Evolutionary conservation across 1,140 invertebrate genomes (phyloP).

Genomic region (Palaemon carinicauda): DNA sequence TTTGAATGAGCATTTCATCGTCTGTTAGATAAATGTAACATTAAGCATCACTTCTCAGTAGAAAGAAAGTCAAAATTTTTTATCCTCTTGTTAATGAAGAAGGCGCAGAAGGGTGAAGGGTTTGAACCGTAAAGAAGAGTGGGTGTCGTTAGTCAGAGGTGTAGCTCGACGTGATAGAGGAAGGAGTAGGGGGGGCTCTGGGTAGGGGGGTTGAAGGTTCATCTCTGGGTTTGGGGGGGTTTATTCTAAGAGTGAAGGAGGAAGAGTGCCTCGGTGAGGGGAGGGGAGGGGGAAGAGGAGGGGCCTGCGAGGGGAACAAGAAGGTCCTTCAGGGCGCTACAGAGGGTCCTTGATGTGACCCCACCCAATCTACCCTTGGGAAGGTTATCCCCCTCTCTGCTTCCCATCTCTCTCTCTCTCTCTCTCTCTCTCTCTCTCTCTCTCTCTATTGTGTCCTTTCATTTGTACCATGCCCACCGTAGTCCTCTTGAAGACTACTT

Average conservation of each 20-base stretch:
- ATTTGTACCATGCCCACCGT: background rate
- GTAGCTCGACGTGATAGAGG: background rate
- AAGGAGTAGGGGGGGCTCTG: no score
- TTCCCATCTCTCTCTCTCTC: background rate
- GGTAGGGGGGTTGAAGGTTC: background rate
- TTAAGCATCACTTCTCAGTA: no score
- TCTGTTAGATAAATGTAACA: no score
- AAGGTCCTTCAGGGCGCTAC: constrained; percentile 37
- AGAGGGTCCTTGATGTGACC: constrained; percentile 22
- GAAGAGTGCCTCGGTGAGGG: background rate
- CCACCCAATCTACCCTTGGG: background rate
- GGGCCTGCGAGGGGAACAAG: constrained; percentile 26
- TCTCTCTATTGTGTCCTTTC: background rate
- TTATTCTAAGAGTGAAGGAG: background rate
- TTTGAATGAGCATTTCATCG: no score
- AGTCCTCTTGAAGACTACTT: background rate
- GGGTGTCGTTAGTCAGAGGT: no score
- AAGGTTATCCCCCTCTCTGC: background rate
- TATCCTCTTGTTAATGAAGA: no score
- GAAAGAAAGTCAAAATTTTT: no score
- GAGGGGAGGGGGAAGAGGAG: no score
- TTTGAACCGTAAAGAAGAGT: no score
- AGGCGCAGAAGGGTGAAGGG: no score
- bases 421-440: background rate
- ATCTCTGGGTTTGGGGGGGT: no score